phyloP scores from a whole-genome alignment of 2,888 invertebrate species.

The Alloplasta piceator region DNA sequence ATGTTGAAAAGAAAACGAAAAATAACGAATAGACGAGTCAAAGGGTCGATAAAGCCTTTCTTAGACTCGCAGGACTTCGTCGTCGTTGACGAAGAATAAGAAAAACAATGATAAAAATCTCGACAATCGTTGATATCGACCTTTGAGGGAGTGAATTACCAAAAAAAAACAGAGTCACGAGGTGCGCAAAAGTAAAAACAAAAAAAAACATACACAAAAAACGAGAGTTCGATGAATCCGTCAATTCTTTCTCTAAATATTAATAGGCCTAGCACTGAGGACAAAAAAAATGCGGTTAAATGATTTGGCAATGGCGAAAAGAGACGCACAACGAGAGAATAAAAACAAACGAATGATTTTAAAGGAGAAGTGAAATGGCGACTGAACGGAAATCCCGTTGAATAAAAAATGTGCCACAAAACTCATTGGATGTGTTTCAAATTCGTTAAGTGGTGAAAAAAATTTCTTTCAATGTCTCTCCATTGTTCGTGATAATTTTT shows the following conservation, averaged over 20 bases:
- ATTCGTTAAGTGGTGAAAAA: constrained; percentile 24
- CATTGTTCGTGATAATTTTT: constrained; percentile 14
- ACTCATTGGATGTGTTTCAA: constrained; percentile 74
- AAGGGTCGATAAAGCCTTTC: constrained; percentile 36
- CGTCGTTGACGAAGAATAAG: constrained; percentile 11
- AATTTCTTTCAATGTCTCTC: constrained; percentile 37
- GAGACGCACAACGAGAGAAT: constrained; percentile 34
- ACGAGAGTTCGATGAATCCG: constrained; percentile 47
- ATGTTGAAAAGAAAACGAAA: constrained; percentile 15
- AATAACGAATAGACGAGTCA: constrained; percentile 34
- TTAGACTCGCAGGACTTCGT: constrained; percentile 25
- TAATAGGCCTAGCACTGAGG: constrained; percentile 37
- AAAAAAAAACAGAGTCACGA: constrained; percentile 6
- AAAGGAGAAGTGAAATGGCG: not conserved
- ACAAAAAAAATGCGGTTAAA: constrained; percentile 15
- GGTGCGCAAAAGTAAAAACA: not conserved
- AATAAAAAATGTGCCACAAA: constrained; percentile 74
- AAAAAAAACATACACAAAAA: constrained; percentile 10
- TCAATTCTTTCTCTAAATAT: constrained; percentile 34
- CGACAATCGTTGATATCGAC: constrained; percentile 60
- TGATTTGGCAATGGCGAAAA: constrained; percentile 25
- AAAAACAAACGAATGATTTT: constrained; percentile 29
- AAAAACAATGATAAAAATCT: constrained; percentile 34
- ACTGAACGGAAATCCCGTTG: constrained; percentile 12
- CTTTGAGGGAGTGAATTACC: constrained; percentile 24